Base-by-base conservation (phyloP, 2,888 invertebrate species). In the Stratiomys singularior region DNA sequence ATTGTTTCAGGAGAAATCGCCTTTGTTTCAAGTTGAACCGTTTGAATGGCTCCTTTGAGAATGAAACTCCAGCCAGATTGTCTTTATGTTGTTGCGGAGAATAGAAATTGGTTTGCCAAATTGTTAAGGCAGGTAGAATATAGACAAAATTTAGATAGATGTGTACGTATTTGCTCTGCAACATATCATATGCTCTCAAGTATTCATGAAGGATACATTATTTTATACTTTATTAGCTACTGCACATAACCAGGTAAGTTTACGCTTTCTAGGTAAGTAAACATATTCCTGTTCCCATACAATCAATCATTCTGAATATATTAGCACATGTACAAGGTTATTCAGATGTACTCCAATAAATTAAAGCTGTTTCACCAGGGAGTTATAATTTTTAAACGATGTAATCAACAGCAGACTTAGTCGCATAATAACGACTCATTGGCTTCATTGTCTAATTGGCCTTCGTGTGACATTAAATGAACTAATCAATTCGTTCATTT, bases 301-400 rank as follows among this genome's bases (percentile, higher is more conserved):
- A 63, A 63, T 63, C 63, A 63, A 63, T 63, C 63, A 63, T 15
- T 15, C n/a, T 27, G 63, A 27, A 63, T 63, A 27, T 27, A 63
- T 63, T 27, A 27, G 52, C 52, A 52, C 18, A 52, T 44, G 13
- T 9, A 37, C 37, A 37, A 9, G 37, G 7, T 52, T 52, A 18
- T 52, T n/a, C 44, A 44, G 13, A n/a, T 2, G n/a, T 52, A 52
- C 52, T 52, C 15, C 52, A 52, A 52, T 52, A 52, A 52, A 52
- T 52, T 52, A 52, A n/a, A 52, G 52, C 18, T 13, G 18, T 52
- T 52, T 15, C 52, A 18, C 52, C 52, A 9, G 5, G 9, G 37
- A 37, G 9, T 9, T 9, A 37, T 37, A 37, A 5, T 37, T 37
- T 9, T 9, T 37, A 9, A 37, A 37, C 5, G 5, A 37, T 37